Percentiles rank a stretch among this genome's conserved stretches.
Conservation (phyloP, 2,888 invertebrate species). For the Macroteleia sp. region DNA sequence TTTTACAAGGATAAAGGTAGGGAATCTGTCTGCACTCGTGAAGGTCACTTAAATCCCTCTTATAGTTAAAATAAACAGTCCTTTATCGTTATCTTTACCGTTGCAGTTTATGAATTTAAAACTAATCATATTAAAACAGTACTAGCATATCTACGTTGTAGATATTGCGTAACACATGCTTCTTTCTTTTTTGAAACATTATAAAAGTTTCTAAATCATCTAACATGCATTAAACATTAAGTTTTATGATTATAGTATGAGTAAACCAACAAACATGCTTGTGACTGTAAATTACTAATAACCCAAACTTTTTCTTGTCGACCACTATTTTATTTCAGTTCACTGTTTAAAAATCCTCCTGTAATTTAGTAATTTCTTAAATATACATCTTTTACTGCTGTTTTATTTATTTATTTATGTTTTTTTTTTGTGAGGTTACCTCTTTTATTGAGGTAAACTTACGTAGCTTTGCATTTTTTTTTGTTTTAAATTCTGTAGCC, state of each 20-base stretch:
- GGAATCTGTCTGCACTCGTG: slow-evolving; percentile 1
- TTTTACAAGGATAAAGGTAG: slow-evolving; percentile 13
- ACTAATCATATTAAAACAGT: slow-evolving; percentile 4
- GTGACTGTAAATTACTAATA: too few relatives aligned
- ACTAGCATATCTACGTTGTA: background rate
- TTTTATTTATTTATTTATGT: slow-evolving; percentile 17
- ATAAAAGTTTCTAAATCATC: slow-evolving; percentile 6
- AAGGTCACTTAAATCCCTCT: slow-evolving; percentile 16
- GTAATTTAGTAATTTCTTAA: slow-evolving; percentile 17
- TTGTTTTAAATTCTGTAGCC: slow-evolving; percentile 19
- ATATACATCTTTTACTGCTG: slow-evolving; percentile 7
- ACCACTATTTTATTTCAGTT: too few relatives aligned
- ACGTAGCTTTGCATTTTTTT: slow-evolving; percentile 22
- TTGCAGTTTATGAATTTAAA: slow-evolving; percentile 24
- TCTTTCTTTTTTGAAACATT: slow-evolving; percentile 5
- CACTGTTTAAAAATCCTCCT: too few relatives aligned
- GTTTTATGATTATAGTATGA: too few relatives aligned
- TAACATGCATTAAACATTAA: background rate
- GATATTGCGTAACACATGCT: background rate
- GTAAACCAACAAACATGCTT: too few relatives aligned
- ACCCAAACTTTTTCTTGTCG: too few relatives aligned
- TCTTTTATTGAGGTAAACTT: slow-evolving; percentile 21
- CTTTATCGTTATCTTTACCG: slow-evolving; percentile 14
- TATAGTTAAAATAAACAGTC: slow-evolving; percentile 23
- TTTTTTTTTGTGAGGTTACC: slow-evolving; percentile 20